Conservation (phyloP, 2,797 vertebrate species). For the Sphenodon punctatus region DNA sequence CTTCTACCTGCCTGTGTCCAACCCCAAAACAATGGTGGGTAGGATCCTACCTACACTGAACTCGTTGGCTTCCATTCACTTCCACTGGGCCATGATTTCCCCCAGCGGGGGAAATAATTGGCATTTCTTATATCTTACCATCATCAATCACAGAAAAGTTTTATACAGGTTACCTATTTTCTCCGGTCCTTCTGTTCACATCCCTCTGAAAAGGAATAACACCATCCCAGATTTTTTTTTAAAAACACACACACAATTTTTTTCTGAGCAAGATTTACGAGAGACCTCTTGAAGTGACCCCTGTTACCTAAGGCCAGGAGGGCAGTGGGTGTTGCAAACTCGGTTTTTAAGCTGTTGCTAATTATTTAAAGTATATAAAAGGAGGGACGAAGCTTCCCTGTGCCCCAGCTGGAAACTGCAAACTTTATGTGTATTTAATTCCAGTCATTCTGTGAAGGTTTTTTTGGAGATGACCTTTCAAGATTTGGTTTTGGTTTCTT, state of each 20-base stretch:
- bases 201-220: no score
- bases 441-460: neutral
- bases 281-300: neutral
- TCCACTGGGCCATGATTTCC: no score
- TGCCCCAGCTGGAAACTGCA: neutral
- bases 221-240: rapidly evolving
- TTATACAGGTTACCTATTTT: no score
- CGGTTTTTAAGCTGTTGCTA: neutral
- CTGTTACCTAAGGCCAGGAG: neutral
- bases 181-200: no score
- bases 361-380: neutral
- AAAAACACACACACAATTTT: neutral
- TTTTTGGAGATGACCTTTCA: slow-evolving; percentile 42
- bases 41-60: no score
- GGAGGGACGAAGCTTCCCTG: neutral
- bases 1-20: no score
- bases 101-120: no score
- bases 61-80: no score
- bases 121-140: no score
- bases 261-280: neutral
- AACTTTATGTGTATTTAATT: slow-evolving; percentile 30
- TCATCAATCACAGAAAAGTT: no score
- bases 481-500: slow-evolving; percentile 10
- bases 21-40: no score
- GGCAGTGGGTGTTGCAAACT: neutral